Evolutionary conservation across 2,888 invertebrate species (phyloP), one percentile per base, ranked within the genome.

Genomic region (Scotopteryx bipunctaria): DNA sequence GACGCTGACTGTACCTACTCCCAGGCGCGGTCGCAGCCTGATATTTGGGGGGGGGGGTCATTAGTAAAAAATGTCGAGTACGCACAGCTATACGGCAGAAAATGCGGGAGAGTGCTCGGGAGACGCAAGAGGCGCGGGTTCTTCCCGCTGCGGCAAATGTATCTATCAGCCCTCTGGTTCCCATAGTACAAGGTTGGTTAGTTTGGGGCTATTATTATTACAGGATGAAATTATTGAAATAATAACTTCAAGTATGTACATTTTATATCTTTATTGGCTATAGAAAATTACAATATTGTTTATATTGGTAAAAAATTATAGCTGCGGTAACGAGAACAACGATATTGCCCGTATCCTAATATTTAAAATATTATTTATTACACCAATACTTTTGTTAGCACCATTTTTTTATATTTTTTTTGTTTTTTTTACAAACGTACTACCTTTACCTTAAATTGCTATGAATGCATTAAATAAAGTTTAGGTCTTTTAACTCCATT

Each of bases 371-470:
- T 54, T 61, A 58, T 79, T 82, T 73, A 79, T 73, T 83, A 85
- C 81, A 87, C 79, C 84, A 84, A 83, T 83, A 76, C 51, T 71
- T 79, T 81, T 84, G 86, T 89, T 88, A 90, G 90, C 89, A 89
- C 87, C 86, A 81, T 86, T 85, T 89, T 85, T 84, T 88, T 66
- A 41, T 57, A 67, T 70, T 75, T 71, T 71, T 64, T 65, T 64
- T 38, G 23, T 63, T 75, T 86, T 82, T 85, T 80, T 66, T 82
- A 83, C 72, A 86, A 84, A 86, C 79, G 76, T 84, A 81, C 32
- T 83, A 82, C 77, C 76, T 76, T 84, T 83, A 85, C 81, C 87
- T 86, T 87, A 83, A 59, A 69, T 74, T 71, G 74, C 82, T 85
- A 85, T 73, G 77, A 84, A 85, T 84, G 81, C 80, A 82, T 78